phyloP scores from a whole-genome alignment of 2,797 vertebrate genomes.

The Clarias laeviceps region DNA sequence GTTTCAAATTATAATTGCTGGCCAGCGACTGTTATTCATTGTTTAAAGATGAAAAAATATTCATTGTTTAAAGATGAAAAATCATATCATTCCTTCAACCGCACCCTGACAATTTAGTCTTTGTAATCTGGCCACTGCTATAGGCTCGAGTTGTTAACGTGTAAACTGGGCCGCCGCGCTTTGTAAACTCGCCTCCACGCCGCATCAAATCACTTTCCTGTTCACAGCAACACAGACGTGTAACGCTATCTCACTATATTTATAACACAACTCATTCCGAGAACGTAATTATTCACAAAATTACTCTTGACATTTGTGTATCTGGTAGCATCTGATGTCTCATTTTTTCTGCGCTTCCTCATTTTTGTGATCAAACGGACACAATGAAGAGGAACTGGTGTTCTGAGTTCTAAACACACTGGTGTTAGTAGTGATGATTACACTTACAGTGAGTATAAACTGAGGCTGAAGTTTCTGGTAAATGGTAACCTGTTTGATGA shows the following conservation, averaged over 20 bases:
- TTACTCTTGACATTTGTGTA: not conserved
- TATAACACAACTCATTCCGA: not conserved
- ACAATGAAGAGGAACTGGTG: not conserved
- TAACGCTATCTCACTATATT: not conserved
- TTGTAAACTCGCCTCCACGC: conserved; percentile 15
- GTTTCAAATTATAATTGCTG: not conserved
- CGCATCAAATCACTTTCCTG: conserved; percentile 17
- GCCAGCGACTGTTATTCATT: not conserved
- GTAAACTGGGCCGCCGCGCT: conserved; percentile 4
- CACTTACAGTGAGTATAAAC: not conserved
- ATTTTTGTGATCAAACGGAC: not conserved
- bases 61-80: not conserved
- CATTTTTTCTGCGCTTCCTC: not conserved
- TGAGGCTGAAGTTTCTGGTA: not conserved
- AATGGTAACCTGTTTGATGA: not conserved
- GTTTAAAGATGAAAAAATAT: not conserved
- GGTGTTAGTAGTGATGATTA: not conserved
- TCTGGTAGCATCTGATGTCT: not conserved
- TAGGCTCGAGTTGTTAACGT: not conserved
- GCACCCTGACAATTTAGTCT: not conserved
- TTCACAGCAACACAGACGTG: conserved; percentile 12
- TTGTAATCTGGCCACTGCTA: not conserved
- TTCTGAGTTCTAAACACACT: not conserved
- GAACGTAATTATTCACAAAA: not conserved
- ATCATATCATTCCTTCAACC: not conserved